Evolutionary conservation across 1,140 invertebrate species (phyloP), one percentile per base, ranked within the genome.

Genomic region (Himalopsyche phryganea): DNA sequence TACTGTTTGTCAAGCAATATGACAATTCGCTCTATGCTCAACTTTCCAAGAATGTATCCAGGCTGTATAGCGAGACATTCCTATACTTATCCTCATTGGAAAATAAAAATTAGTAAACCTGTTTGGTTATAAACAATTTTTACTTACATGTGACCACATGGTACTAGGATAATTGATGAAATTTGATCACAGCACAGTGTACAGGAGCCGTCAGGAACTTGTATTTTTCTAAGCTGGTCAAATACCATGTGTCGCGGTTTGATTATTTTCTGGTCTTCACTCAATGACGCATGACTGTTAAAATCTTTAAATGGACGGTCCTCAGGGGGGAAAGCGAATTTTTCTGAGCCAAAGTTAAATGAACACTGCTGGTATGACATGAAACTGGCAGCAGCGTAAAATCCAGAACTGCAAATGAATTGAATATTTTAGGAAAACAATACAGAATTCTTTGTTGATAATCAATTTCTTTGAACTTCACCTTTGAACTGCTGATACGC

Each of bases 301-400:
- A 96, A 95, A 51, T 78, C 82, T 65, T 80, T 75, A 78, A 85
- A 90, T 59, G 72, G 67, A 49, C 81, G 75, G 68, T 84, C 82
- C 20, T 71, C 75, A 0, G 91, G 92, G 46, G 92, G 90, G 79
- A 81, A 89, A 61, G 81, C 80, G 73, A 95, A 96, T 2, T 89
- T 84, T 63, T 84, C 80, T 47, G 83, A 80, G 48, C 94, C 94
- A 77, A 97, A 97, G 80, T 97, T 97, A 73, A 96, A 96, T 42
- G 86, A 80, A 78, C 92, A 94, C 68, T 96, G 92, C 69, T 97
- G 93, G 76, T 94, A 96, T 51, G 92, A 92, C 93, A 96, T 96
- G 69, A 96, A 95, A 76, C 91, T 95, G 1, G 92, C 93, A 11
- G 92, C 93, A 41, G 94, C 92, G 77, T 94, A 96, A 76, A 94